Percentiles rank a stretch among this genome's conserved stretches.
phyloP scores from a whole-genome alignment of 2,888 invertebrate species.

The Eumerus sabulonum region DNA sequence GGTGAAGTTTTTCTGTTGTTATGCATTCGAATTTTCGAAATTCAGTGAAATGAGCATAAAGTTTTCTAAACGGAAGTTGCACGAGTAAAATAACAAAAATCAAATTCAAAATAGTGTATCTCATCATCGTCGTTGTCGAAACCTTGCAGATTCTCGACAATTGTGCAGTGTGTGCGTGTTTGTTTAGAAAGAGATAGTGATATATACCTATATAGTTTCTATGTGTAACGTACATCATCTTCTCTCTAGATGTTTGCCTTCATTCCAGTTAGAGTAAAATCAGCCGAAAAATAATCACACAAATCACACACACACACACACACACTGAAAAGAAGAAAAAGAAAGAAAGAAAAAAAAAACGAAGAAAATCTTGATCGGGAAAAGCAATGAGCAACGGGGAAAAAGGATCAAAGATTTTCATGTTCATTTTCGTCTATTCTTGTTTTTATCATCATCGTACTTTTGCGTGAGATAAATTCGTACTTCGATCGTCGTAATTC shows the following conservation, averaged over 20 bases:
- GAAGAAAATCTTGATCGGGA: conserved; percentile 32
- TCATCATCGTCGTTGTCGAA: too few species aligned
- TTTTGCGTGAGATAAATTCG: conserved; percentile 34
- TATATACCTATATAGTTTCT: conserved; percentile 1
- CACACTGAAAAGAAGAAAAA: too few species aligned
- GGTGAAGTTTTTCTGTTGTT: conserved; percentile 31
- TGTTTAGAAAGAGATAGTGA: conserved; percentile 56
- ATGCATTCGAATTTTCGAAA: background rate
- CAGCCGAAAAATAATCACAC: too few species aligned
- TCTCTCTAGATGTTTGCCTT: conserved; percentile 39
- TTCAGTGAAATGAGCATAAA: background rate
- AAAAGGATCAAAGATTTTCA: conserved; percentile 45
- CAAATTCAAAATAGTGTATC: too few species aligned
- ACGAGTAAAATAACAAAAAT: conserved; percentile 3
- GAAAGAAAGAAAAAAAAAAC: conserved; percentile 2
- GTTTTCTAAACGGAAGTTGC: conserved; percentile 9
- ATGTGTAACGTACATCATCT: conserved; percentile 30
- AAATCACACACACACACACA: too few species aligned
- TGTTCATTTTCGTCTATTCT: too few species aligned
- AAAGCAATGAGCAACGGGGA: background rate
- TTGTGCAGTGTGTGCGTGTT: conserved; percentile 64
- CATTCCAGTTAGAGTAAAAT: conserved; percentile 38
- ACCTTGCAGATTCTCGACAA: background rate
- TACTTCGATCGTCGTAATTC: too few species aligned
- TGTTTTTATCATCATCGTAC: conserved; percentile 15